phyloP scores from a whole-genome alignment of 2,113 vertebrate species.

The Microtus montanus region DNA sequence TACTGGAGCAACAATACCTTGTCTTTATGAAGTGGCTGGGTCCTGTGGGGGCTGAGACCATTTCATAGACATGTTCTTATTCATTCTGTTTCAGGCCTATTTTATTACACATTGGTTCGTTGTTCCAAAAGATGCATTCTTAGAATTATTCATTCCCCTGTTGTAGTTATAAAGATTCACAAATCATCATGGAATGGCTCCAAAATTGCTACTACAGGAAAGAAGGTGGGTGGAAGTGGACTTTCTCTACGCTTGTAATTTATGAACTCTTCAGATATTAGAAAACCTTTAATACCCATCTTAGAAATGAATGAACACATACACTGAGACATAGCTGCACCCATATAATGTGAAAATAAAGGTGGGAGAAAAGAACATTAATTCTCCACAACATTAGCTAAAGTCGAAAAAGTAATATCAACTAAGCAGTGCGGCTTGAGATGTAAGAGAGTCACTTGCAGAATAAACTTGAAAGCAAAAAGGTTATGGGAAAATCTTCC shows the following conservation, averaged over 20 bases:
- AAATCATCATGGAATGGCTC: constrained; percentile 66
- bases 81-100: constrained; percentile 65
- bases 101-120: constrained; percentile 72
- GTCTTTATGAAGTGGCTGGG: constrained; percentile 65
- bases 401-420: constrained; percentile 53
- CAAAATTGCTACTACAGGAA: constrained; percentile 48
- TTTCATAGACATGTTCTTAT: constrained; percentile 78
- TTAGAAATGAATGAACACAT: constrained; percentile 50
- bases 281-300: constrained; percentile 35
- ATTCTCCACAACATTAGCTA: constrained; percentile 16
- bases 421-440: constrained; percentile 19
- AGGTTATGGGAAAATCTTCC: not conserved
- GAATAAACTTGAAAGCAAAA: not conserved
- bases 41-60: constrained; percentile 42
- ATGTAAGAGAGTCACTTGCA: not conserved
- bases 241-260: constrained; percentile 68
- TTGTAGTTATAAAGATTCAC: constrained; percentile 66
- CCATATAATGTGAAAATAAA: constrained; percentile 46
- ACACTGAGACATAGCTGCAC: not conserved
- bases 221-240: constrained; percentile 32
- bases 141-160: constrained; percentile 65
- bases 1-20: constrained; percentile 38
- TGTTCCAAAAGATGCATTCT: constrained; percentile 69
- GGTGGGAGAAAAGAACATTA: constrained; percentile 42
- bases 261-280: constrained; percentile 68